A percentile compares a stretch with the other conserved stretches of the same genome.
phyloP scores from a whole-genome alignment of 2,797 vertebrate species.

The Columba guinea region DNA sequence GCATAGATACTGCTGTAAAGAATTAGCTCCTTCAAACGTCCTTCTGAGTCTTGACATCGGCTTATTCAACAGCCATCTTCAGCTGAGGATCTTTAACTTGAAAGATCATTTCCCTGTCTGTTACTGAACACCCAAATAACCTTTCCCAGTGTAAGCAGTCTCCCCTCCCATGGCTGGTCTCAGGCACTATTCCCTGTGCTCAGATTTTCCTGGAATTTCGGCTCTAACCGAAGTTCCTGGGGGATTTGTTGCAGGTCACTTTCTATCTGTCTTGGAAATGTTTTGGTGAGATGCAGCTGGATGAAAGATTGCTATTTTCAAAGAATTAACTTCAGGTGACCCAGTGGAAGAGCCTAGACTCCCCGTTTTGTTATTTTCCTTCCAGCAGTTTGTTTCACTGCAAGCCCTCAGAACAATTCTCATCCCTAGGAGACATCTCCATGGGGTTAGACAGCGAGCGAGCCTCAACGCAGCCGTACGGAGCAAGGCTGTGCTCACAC shows the following conservation, averaged over 20 bases:
- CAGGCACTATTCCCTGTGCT: not conserved
- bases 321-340: not conserved
- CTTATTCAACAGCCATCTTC: conserved; percentile 19
- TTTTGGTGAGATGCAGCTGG: not conserved
- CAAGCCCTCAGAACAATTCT: not conserved
- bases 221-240: not conserved
- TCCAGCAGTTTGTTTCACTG: conserved; percentile 10
- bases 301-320: not conserved
- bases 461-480: not conserved
- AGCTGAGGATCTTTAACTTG: not conserved
- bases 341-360: not conserved
- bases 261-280: not conserved
- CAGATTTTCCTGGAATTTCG: not conserved
- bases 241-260: not conserved
- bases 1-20: conserved; percentile 1
- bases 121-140: not conserved
- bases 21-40: conserved; percentile 64
- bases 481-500: not conserved
- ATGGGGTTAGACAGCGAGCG: not conserved
- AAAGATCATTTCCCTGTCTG: not conserved
- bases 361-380: not conserved
- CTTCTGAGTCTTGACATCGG: conserved; percentile 13
- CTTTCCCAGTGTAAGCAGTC: not conserved
- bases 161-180: not conserved
- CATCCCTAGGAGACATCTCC: not conserved